phyloP scores from a whole-genome alignment of 92 coral and sea anemone species.

The Epizoanthus illoricatus region DNA sequence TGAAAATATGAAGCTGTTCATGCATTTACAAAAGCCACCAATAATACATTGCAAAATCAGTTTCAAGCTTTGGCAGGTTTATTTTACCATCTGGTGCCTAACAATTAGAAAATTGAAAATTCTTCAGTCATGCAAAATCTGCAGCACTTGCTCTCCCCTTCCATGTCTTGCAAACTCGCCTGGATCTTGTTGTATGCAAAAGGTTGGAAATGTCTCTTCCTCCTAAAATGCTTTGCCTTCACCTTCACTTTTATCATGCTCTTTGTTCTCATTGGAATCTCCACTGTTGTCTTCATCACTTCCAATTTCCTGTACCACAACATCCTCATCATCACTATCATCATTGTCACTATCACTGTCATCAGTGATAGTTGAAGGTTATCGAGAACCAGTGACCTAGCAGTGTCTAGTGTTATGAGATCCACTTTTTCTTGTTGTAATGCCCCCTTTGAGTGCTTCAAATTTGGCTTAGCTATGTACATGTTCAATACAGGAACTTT shows the following conservation, averaged over 20 bases:
- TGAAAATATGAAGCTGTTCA: no score
- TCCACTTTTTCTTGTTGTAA: slow-evolving; percentile 8
- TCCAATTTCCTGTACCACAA: slow-evolving; percentile 1
- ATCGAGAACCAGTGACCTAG: slow-evolving; percentile 7
- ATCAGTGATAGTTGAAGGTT: not conserved
- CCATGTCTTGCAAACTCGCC: no score
- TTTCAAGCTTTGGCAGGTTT: no score
- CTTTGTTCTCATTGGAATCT: not conserved
- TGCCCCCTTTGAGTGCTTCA: slow-evolving; percentile 17
- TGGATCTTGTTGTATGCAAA: no score
- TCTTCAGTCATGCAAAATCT: not conserved
- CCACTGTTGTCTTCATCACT: not conserved
- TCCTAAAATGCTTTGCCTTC: not conserved
- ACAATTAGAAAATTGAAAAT: not conserved
- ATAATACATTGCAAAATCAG: no score
- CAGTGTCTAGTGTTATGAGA: slow-evolving; percentile 9
- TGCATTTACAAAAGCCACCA: no score
- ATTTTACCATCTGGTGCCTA: no score
- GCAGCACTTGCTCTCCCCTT: no score
- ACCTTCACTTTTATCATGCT: not conserved
- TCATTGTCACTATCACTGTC: not conserved
- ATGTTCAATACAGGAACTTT: slow-evolving; percentile 32
- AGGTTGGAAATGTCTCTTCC: no score
- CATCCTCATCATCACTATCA: not conserved
- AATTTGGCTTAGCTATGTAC: slow-evolving; percentile 13